These are phyloP conservation scores for Acronicta aceris DNA, from an alignment of 2,888 invertebrate genomes.

Conservation along the genomic window DNA sequence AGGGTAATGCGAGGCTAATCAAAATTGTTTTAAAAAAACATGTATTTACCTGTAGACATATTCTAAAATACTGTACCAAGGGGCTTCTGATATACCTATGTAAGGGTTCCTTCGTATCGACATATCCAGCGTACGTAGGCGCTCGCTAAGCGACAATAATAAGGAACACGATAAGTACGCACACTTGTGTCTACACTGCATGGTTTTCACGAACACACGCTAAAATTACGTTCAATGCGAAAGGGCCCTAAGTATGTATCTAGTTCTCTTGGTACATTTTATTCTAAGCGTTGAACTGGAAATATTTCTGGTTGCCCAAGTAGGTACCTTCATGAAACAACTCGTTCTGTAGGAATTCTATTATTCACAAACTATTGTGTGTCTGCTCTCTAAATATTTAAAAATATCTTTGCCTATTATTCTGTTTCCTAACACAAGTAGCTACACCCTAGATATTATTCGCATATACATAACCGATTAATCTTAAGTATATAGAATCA, in stretches of 20 bases:
- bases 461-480: slow-evolving; percentile 1
- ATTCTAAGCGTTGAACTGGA: slow-evolving; percentile 4
- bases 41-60: slow-evolving; percentile 41
- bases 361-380: not conserved
- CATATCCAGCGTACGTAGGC: too few species aligned
- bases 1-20: slow-evolving; percentile 63
- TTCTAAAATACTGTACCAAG: slow-evolving; percentile 20
- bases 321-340: too few species aligned
- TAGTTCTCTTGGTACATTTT: not conserved
- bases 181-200: too few species aligned
- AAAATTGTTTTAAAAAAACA: slow-evolving; percentile 55
- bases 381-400: not conserved
- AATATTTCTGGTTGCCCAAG: not conserved
- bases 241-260: too few species aligned
- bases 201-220: too few species aligned
- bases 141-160: too few species aligned
- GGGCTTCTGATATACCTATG: not conserved
- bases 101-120: not conserved
- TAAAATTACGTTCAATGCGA: too few species aligned
- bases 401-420: not conserved
- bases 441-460: not conserved
- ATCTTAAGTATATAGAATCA: slow-evolving; percentile 7
- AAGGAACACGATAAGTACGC: too few species aligned
- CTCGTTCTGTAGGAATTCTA: not conserved
- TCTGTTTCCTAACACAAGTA: not conserved